phyloP scores from a whole-genome alignment of 2,797 vertebrate genomes.

The Microctenopoma lineatum region DNA sequence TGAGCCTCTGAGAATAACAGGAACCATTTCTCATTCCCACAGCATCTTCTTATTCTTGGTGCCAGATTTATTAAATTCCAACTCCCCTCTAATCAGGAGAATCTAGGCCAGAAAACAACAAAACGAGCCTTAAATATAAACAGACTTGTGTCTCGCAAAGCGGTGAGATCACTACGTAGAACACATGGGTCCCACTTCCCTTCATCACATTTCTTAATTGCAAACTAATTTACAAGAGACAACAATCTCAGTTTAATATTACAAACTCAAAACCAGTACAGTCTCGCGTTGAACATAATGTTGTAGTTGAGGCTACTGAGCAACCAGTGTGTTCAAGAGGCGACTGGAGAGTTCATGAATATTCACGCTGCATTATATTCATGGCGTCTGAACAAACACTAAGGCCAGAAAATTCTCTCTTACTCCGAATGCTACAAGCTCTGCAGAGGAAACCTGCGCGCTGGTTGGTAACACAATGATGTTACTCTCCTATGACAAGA shows the following conservation, averaged over 20 bases:
- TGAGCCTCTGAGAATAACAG: neutral
- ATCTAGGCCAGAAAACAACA: neutral
- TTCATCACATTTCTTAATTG: conserved; percentile 18
- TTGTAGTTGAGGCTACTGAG: conserved; percentile 22
- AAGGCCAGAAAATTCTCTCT: neutral
- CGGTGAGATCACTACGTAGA: conserved; percentile 9
- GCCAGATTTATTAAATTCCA: neutral
- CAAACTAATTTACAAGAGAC: conserved; percentile 16
- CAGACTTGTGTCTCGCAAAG: conserved; percentile 8
- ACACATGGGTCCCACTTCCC: neutral
- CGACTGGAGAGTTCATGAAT: conserved; percentile 39
- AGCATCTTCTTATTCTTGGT: neutral
- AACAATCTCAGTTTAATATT: neutral
- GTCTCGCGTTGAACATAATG: conserved; percentile 9
- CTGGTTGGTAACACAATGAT: neutral
- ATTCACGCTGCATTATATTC: conserved; percentile 33
- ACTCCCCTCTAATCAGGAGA: conserved; percentile 7
- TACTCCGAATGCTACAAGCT: neutral
- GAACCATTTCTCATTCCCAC: neutral
- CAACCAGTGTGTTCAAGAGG: conserved; percentile 40
- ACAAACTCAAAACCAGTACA: neutral
- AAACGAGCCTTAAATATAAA: conserved; percentile 28
- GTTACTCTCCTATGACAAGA: neutral
- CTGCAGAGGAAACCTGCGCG: neutral
- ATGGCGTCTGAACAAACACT: neutral